Percentiles rank a stretch among this genome's conserved stretches.
phyloP scores from a whole-genome alignment of 1,140 invertebrate species.

The Holcopasites calliopsidis region DNA sequence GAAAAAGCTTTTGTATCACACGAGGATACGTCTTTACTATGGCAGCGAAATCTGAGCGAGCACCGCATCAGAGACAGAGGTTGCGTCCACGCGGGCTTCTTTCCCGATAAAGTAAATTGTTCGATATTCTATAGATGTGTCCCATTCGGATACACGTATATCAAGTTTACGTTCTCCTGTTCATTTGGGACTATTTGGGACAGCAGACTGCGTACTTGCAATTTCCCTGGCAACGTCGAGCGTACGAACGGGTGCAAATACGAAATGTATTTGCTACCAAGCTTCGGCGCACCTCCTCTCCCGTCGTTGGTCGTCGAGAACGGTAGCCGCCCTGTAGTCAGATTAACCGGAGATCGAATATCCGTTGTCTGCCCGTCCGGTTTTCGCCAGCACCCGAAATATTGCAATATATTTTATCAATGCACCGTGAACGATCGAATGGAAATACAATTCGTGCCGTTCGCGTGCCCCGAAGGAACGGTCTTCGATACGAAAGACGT shows the following conservation, averaged over 20 bases:
- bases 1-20: too few species aligned
- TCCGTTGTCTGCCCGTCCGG: conserved; percentile 86
- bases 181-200: conserved; percentile 85
- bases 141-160: conserved; percentile 78
- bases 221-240: conserved; percentile 79
- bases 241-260: neutral
- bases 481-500: conserved; percentile 84
- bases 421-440: conserved; percentile 80
- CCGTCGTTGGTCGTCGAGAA: neutral
- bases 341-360: conserved; percentile 80
- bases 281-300: neutral
- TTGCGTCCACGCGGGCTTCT: neutral
- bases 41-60: too few species aligned
- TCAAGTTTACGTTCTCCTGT: conserved; percentile 83
- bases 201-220: conserved; percentile 82
- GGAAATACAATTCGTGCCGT: conserved; percentile 82
- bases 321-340: conserved; percentile 14
- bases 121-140: conserved; percentile 87
- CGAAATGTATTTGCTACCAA: neutral
- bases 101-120: conserved; percentile 2
- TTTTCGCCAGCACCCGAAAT: conserved; percentile 87
- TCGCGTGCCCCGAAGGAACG: conserved; percentile 86
- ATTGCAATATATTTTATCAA: conserved; percentile 89
- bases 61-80: neutral
- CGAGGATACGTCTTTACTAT: too few species aligned